Conservation (phyloP, 2,888 invertebrate genomes). For the Drosophila basisetae region DNA sequence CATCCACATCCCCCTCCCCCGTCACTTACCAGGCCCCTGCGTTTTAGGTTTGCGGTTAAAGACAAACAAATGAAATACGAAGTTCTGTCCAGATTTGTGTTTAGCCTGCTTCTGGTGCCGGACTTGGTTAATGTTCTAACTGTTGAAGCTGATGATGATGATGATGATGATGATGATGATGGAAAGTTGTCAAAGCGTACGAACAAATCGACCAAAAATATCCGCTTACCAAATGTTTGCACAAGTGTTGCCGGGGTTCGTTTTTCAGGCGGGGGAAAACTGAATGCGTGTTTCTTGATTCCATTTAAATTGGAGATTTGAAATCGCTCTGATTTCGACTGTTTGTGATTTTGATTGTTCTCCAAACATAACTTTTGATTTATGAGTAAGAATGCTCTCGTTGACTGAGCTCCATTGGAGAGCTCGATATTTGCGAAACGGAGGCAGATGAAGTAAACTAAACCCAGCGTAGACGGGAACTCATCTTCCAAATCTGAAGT, state of each 20-base stretch:
- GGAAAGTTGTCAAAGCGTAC: conserved; percentile 77
- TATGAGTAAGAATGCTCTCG: background rate
- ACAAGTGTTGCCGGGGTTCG: conserved; percentile 75
- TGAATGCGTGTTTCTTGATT: conserved; percentile 14
- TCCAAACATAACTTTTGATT: background rate
- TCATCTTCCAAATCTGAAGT: background rate
- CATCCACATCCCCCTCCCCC: background rate
- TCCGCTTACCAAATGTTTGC: conserved; percentile 79
- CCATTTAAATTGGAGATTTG: background rate
- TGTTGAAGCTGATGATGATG: conserved; percentile 19
- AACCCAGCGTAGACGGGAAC: background rate
- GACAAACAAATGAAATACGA: conserved; percentile 69
- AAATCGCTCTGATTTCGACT: background rate
- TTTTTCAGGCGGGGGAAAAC: conserved; percentile 50
- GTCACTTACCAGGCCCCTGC: background rate
- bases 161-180: conserved; percentile 58
- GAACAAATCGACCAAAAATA: conserved; percentile 80
- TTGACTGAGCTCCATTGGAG: too few species aligned
- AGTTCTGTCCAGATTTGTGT: conserved; percentile 45
- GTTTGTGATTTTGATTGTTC: background rate
- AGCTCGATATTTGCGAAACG: background rate
- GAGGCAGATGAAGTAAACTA: background rate
- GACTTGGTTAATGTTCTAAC: background rate
- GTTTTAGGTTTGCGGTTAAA: conserved; percentile 18
- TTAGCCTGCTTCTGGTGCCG: conserved; percentile 27